A percentile compares a stretch with the other conserved stretches of the same genome.
phyloP scores from a whole-genome alignment of 1,140 invertebrate species.

The Scylla paramamosain region DNA sequence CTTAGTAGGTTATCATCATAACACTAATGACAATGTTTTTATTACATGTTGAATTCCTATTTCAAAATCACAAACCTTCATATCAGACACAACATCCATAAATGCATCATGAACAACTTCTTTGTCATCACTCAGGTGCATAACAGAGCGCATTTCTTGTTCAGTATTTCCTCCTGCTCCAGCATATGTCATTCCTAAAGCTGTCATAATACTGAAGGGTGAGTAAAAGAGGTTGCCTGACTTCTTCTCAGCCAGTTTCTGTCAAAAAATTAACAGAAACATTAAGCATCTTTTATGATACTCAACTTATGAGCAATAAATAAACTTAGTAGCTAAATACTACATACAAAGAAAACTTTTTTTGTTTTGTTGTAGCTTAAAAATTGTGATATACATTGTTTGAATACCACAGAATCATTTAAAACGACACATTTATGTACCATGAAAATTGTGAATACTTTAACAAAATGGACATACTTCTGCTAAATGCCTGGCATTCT shows the following conservation, averaged over 20 bases:
- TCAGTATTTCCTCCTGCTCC: slow-evolving; percentile 58
- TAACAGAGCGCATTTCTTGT: slow-evolving; percentile 46
- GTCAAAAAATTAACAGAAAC: neutral
- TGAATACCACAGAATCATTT: neutral
- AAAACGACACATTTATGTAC: neutral
- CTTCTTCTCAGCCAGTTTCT: slow-evolving; percentile 43
- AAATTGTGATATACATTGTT: neutral
- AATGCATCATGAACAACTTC: slow-evolving; percentile 59
- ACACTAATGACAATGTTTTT: too few species aligned
- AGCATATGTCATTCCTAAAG: slow-evolving; percentile 62
- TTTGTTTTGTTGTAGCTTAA: too few species aligned
- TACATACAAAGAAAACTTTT: too few species aligned
- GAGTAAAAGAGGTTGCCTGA: slow-evolving; percentile 63
- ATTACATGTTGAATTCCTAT: neutral
- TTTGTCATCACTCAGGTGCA: slow-evolving; percentile 56
- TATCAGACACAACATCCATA: slow-evolving; percentile 53
- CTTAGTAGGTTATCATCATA: too few species aligned
- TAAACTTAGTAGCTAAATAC: too few species aligned
- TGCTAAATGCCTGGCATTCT: neutral
- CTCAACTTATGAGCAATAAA: too few species aligned
- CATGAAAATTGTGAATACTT: neutral
- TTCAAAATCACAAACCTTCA: slow-evolving; percentile 59
- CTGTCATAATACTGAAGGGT: slow-evolving; percentile 64
- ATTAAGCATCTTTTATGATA: too few species aligned
- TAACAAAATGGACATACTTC: neutral